A percentile compares a stretch with the other conserved stretches of the same genome.
Evolutionary conservation across 2,888 invertebrate species (phyloP).

Genomic region (Furcula furcula): DNA sequence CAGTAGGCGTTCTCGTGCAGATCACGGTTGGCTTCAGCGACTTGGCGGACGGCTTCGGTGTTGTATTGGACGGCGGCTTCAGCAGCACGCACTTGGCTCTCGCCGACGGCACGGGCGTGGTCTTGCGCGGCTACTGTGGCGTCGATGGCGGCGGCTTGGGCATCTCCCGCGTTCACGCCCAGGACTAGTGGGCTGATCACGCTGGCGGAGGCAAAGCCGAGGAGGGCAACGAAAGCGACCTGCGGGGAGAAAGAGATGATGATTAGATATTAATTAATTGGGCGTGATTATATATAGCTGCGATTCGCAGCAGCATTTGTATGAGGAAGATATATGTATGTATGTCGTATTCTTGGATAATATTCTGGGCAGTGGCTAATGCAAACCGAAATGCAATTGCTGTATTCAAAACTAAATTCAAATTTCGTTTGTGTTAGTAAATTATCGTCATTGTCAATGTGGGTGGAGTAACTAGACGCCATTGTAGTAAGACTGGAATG

Average conservation of each 20-base stretch:
- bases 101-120: constrained; percentile 57
- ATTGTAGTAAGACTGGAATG: too few relatives aligned
- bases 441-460: too few relatives aligned
- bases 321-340: too few relatives aligned
- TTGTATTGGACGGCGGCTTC: constrained; percentile 64
- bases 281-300: too few relatives aligned
- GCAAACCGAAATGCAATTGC: too few relatives aligned
- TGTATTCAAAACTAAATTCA: too few relatives aligned
- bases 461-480: too few relatives aligned
- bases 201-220: constrained; percentile 75
- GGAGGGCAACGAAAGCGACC: constrained; percentile 73
- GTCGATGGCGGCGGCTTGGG: constrained; percentile 72
- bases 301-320: too few relatives aligned
- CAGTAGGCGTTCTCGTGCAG: constrained; percentile 72
- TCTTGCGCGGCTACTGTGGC: constrained; percentile 65
- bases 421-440: too few relatives aligned
- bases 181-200: constrained; percentile 54
- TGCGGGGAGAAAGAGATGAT: constrained; percentile 33
- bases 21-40: constrained; percentile 62
- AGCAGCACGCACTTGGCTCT: constrained; percentile 60
- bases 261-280: too few relatives aligned
- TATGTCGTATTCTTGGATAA: too few relatives aligned
- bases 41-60: constrained; percentile 58
- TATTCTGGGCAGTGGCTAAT: too few relatives aligned
- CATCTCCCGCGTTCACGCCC: constrained; percentile 68